phyloP scores from a whole-genome alignment of 2,113 vertebrate genomes.

The Amia ocellicauda region DNA sequence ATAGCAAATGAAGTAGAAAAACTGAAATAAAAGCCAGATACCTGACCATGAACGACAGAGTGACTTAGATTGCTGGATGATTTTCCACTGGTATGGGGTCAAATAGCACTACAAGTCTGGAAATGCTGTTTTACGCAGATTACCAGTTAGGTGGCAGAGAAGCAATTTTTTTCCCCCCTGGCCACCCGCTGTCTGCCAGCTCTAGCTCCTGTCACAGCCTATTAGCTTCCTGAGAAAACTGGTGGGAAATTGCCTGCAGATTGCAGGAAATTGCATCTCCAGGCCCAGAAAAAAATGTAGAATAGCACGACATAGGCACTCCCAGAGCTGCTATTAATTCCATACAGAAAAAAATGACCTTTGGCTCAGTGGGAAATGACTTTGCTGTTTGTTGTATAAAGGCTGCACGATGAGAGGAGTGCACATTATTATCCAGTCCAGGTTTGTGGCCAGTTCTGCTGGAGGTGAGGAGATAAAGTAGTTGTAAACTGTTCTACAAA shows the following conservation, averaged over 20 bases:
- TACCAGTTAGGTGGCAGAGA: constrained; percentile 74
- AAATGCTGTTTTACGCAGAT: constrained; percentile 72
- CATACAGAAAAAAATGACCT: constrained; percentile 62
- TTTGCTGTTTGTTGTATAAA: constrained; percentile 72
- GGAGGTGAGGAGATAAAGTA: neutral
- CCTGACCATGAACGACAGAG: constrained; percentile 52
- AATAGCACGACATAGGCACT: constrained; percentile 73
- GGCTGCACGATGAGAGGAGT: constrained; percentile 60
- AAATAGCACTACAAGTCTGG: constrained; percentile 71
- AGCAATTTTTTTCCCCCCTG: constrained; percentile 76
- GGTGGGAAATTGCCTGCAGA: constrained; percentile 80
- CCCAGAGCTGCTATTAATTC: constrained; percentile 75
- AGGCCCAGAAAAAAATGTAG: constrained; percentile 69
- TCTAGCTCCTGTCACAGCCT: constrained; percentile 78
- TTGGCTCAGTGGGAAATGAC: constrained; percentile 64
- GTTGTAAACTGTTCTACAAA: no score
- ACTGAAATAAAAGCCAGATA: constrained; percentile 31
- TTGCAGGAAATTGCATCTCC: constrained; percentile 81
- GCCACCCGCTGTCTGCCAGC: constrained; percentile 72
- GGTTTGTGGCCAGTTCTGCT: neutral
- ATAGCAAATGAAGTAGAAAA: constrained; percentile 60
- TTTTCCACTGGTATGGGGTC: constrained; percentile 69
- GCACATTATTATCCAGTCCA: constrained; percentile 3
- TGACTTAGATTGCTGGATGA: constrained; percentile 55
- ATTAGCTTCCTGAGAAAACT: constrained; percentile 78